phyloP scores from a whole-genome alignment of 2,113 vertebrate genomes.

The Zosterops pallidus region DNA sequence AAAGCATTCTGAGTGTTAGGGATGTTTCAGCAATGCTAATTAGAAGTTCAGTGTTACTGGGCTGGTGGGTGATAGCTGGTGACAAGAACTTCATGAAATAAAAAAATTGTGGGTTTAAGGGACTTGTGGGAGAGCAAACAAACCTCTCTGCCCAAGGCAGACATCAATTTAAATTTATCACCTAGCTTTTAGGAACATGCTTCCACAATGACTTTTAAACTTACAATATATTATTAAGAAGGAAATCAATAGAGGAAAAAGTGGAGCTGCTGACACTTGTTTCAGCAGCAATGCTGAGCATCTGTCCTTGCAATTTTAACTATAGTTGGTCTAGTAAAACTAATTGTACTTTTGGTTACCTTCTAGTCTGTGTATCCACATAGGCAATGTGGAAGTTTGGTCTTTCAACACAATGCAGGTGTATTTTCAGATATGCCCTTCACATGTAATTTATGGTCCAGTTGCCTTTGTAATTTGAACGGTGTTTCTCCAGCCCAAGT shows the following conservation, averaged over 20 bases:
- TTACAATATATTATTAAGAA: background rate
- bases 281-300: background rate
- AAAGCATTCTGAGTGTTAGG: background rate
- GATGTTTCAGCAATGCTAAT: background rate
- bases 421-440: background rate
- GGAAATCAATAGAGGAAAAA: background rate
- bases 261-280: background rate
- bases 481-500: background rate
- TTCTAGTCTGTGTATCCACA: background rate
- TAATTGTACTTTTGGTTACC: background rate
- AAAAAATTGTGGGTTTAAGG: background rate
- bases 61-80: background rate
- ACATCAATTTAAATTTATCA: background rate
- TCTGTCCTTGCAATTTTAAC: background rate
- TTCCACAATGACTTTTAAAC: background rate
- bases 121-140: fast-evolving
- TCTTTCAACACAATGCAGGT: background rate
- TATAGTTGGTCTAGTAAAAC: background rate
- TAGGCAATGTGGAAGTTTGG: background rate
- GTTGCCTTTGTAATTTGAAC: background rate
- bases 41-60: background rate
- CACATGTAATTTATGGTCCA: background rate
- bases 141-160: background rate
- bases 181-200: background rate
- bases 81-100: background rate